Evolutionary conservation across 2,888 invertebrate genomes (phyloP).

Genomic region (Amphipyra tragopoginis): DNA sequence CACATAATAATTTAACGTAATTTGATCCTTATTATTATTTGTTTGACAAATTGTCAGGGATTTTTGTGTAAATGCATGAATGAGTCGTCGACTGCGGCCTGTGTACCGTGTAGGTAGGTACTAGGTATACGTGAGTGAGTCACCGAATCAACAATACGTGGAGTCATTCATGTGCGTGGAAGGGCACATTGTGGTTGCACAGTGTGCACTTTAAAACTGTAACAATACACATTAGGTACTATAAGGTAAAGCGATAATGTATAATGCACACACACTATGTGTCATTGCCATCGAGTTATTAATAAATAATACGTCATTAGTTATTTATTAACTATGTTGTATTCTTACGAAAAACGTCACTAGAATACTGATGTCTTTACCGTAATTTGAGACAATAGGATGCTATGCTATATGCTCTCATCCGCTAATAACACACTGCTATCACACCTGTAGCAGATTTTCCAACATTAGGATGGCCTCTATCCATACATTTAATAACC

Average conservation of each 20-base stretch:
- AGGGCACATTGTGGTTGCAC: slow-evolving; percentile 34
- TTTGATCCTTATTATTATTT: slow-evolving; percentile 46
- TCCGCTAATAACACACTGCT: no score
- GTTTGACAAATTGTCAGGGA: slow-evolving; percentile 53
- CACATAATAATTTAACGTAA: slow-evolving; percentile 43
- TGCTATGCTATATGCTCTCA: no score
- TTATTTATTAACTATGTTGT: slow-evolving; percentile 2
- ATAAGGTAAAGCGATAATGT: slow-evolving; percentile 22
- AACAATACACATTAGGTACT: slow-evolving; percentile 19
- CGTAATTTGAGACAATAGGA: no score
- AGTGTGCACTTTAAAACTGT: slow-evolving; percentile 32
- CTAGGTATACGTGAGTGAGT: slow-evolving; percentile 49
- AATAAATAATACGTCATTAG: slow-evolving; percentile 19
- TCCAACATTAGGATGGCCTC: no score
- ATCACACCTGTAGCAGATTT: no score
- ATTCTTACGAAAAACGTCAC: slow-evolving; percentile 10
- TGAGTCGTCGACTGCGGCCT: slow-evolving; percentile 39
- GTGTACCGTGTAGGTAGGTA: slow-evolving; percentile 15
- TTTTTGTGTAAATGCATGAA: slow-evolving; percentile 54
- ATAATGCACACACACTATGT: slow-evolving; percentile 21
- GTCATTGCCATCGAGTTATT: slow-evolving; percentile 35
- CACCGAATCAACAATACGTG: slow-evolving; percentile 53
- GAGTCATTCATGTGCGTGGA: slow-evolving; percentile 54
- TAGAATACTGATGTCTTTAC: not conserved
- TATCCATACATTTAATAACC: no score